Evolutionary conservation across 37 sponge, comb jelly and placozoan species (phyloP), one percentile per base, ranked within the genome.

Genomic region (Bolinopsis microptera): DNA sequence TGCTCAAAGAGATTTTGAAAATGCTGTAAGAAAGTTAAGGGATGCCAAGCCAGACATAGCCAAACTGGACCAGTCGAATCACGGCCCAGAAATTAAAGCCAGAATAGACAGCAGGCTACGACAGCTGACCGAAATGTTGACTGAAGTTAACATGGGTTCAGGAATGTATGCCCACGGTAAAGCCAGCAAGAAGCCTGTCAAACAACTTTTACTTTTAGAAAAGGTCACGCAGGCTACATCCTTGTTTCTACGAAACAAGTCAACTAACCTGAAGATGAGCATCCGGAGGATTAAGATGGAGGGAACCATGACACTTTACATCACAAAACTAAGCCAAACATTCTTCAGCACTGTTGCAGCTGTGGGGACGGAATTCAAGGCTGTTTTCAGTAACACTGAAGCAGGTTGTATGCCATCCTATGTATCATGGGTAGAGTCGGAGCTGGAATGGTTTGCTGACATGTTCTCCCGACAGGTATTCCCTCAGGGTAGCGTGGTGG

Each of bases 1-100:
- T 38, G 99, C 97, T 16, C 99, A 98, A 94, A 83, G 99, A 69
- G 97, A 98, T 24, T 97, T 98, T 93, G 99, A 98, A 69, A 77
- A 95, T 35, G 99, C 99, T 39, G 95, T 97, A 9, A 40, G 69
- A 0, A 82, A 95, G 32, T 35, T 95, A 25, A 68, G 93, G 35
- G 72, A 94, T 86, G 90, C 90, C 0, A 86, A 86, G 24, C 90
- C 38, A 27, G 90, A 86, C 61, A 41, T 86, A n/a, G 41, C 90
- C 2, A 86, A 41, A 27, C 36, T 86, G 18, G 90, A 86, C 18
- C 90, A 86, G 26, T 36, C 90, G 40, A 86, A 38, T 34, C 41
- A 86, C 26, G 90, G 61, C 1, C 80, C 80, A 35, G 90, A 86
- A 40, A 39, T 86, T 26, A 86, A 86, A 41, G 90, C 61, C 1